Conservation (phyloP, 1,140 invertebrate genomes). For the Pseudachorutes palmiensis region DNA sequence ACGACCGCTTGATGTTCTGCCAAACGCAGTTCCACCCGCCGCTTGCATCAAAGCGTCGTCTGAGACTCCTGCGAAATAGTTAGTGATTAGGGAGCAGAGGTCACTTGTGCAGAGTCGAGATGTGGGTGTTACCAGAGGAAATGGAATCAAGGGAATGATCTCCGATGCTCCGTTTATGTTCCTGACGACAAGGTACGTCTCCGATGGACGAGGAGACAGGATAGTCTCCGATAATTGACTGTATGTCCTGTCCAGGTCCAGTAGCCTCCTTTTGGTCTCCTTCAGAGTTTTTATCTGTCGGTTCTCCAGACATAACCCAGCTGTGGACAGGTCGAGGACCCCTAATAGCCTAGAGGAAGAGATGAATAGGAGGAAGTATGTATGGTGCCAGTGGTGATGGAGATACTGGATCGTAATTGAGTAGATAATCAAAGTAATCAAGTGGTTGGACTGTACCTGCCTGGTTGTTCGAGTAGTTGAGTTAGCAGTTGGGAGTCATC, state of each 20-base stretch:
- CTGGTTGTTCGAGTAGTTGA: not conserved
- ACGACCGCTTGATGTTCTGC: slow-evolving; percentile 63
- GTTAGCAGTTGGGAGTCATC: not conserved
- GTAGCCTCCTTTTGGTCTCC: slow-evolving; percentile 10
- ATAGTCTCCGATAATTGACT: not conserved
- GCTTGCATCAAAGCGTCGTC: slow-evolving; percentile 58
- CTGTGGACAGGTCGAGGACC: not conserved
- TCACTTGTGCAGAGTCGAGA: not conserved
- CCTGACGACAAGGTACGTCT: slow-evolving; percentile 7
- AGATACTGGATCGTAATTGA: not conserved
- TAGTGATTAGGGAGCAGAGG: not conserved
- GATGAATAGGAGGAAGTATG: not conserved
- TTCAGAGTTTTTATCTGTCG: not conserved
- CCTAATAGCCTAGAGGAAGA: not conserved
- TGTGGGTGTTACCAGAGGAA: slow-evolving; percentile 14
- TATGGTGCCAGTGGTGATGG: not conserved
- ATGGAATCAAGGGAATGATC: slow-evolving; percentile 20
- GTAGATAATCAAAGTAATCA: not conserved
- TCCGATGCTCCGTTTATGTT: slow-evolving; percentile 2
- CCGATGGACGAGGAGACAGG: not conserved
- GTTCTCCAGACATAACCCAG: slow-evolving; percentile 21
- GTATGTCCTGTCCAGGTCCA: not conserved
- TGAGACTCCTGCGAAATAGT: slow-evolving; percentile 37
- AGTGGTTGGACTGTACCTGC: not conserved
- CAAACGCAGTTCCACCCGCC: slow-evolving; percentile 39